These are phyloP conservation scores for Charanyca ferruginea DNA, from an alignment of 2,888 invertebrate genomes.

Conservation along the genomic window DNA sequence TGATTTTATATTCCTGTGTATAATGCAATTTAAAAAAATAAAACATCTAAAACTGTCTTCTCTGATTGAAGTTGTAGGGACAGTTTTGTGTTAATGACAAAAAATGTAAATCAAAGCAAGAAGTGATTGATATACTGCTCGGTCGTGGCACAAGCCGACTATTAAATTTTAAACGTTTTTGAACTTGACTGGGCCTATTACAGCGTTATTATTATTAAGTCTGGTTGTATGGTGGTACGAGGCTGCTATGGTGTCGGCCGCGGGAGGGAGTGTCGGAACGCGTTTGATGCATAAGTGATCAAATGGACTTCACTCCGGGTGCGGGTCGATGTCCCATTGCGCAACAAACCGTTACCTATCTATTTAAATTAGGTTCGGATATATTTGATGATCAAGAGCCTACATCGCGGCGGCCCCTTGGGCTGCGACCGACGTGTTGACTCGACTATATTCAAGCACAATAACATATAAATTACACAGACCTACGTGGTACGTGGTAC, in stretches of 20 bases:
- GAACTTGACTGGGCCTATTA: conserved; percentile 78
- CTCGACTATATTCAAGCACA: conserved; percentile 70
- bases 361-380: conserved; percentile 87
- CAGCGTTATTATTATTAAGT: conserved; percentile 79
- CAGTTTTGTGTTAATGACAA: conserved; percentile 52
- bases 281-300: conserved; percentile 88
- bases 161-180: conserved; percentile 78
- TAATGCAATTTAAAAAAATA: conserved; percentile 31
- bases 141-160: conserved; percentile 64
- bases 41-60: conserved; percentile 27
- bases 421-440: conserved; percentile 73
- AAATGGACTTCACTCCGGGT: conserved; percentile 78
- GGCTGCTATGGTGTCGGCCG: conserved; percentile 67
- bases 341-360: conserved; percentile 87
- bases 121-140: conserved; percentile 74
- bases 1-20: conserved; percentile 2
- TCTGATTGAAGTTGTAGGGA: conserved; percentile 23
- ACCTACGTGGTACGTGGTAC: no score
- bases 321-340: conserved; percentile 87
- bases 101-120: conserved; percentile 64
- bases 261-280: conserved; percentile 78
- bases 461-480: conserved; percentile 77
- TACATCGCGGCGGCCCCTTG: conserved; percentile 60
- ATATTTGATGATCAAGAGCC: conserved; percentile 76
- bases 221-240: conserved; percentile 71